Evolutionary conservation across 2,797 vertebrate genomes (phyloP).

Genomic region (Poeciliopsis infans): DNA sequence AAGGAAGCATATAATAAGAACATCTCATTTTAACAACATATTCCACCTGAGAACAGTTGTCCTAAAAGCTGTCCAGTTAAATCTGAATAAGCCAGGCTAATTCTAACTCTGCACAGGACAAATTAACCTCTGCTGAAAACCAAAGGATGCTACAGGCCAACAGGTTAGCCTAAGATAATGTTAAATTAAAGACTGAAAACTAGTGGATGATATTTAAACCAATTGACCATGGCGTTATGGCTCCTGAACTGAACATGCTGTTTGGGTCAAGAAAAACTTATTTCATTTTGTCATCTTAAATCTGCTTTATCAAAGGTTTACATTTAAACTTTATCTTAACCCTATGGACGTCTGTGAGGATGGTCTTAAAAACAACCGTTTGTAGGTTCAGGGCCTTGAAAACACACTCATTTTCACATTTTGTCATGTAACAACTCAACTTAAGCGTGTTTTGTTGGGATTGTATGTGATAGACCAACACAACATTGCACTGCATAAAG

Average conservation of each 20-base stretch:
- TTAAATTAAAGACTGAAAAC: slow-evolving; percentile 16
- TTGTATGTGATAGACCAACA: not conserved
- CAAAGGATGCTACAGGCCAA: slow-evolving; percentile 6
- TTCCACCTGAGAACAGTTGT: not conserved
- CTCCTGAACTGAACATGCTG: slow-evolving; percentile 51
- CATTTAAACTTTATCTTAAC: slow-evolving; percentile 53
- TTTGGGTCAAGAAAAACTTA: slow-evolving; percentile 28
- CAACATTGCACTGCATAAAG: not conserved
- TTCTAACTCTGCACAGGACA: not conserved
- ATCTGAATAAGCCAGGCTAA: not conserved
- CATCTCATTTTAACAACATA: slow-evolving; percentile 5
- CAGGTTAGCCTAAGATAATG: slow-evolving; percentile 13
- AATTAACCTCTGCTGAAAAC: slow-evolving; percentile 14
- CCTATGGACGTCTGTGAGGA: slow-evolving; percentile 36
- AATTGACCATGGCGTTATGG: slow-evolving; percentile 6
- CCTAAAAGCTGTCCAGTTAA: not conserved
- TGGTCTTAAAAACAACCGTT: slow-evolving; percentile 56
- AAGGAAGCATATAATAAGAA: not conserved
- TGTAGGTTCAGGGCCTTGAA: not conserved
- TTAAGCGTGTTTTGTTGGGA: not conserved
- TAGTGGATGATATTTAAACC: slow-evolving; percentile 24
- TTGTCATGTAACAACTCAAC: not conserved
- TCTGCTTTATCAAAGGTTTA: slow-evolving; percentile 24
- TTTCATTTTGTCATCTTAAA: slow-evolving; percentile 4
- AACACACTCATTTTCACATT: not conserved